phyloP scores from a whole-genome alignment of 2,888 invertebrate genomes.

The Amblyjoppa proteus region DNA sequence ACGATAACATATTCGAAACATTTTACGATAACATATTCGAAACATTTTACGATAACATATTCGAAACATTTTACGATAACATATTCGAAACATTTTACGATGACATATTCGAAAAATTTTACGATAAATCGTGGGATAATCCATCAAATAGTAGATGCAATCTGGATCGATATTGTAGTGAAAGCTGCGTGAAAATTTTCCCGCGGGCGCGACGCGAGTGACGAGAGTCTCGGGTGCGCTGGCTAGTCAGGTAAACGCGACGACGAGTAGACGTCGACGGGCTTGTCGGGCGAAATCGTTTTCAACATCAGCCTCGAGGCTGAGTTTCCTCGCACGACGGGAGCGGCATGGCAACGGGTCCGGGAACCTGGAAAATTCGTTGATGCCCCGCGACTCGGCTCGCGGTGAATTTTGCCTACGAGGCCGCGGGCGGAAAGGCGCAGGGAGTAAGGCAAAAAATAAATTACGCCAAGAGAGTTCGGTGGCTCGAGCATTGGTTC shows the following conservation, averaged over 20 bases:
- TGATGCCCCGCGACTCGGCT: conserved; percentile 40
- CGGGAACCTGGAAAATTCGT: conserved; percentile 46
- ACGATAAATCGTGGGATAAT: no score
- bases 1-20: no score
- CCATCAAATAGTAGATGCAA: no score
- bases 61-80: no score
- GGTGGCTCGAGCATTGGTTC: conserved; percentile 37
- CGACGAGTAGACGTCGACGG: conserved; percentile 39
- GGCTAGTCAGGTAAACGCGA: not conserved
- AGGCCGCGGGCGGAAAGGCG: conserved; percentile 7
- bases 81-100: no score
- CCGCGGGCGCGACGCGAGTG: not conserved
- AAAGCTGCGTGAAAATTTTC: not conserved
- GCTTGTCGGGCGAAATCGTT: conserved; percentile 49
- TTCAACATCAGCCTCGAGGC: conserved; percentile 45
- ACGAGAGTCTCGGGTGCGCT: not conserved
- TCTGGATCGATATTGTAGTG: no score
- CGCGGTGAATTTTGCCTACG: conserved; percentile 32
- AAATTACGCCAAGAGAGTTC: conserved; percentile 36
- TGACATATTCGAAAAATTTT: no score
- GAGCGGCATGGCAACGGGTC: conserved; percentile 1
- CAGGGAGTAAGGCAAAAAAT: conserved; percentile 18
- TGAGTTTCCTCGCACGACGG: conserved; percentile 24
- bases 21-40: no score
- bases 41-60: no score